Evolutionary conservation across 2,888 invertebrate species (phyloP).

Genomic region (Blera fallax): DNA sequence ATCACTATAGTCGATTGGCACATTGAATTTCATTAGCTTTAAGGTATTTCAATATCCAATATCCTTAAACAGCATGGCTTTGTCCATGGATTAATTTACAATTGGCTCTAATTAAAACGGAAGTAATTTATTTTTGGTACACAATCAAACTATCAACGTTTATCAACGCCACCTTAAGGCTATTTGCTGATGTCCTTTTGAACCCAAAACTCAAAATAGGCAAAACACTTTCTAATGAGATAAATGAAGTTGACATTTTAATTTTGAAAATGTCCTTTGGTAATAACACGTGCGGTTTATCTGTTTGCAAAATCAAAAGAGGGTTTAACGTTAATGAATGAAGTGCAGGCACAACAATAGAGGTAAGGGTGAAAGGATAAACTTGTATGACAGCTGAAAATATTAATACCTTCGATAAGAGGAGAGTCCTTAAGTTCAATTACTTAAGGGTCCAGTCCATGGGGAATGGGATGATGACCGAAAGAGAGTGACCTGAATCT

Average conservation of each 20-base stretch:
- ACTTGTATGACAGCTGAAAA: neutral
- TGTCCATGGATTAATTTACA: no score
- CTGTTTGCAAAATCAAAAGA: conserved; percentile 48
- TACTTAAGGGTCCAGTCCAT: neutral
- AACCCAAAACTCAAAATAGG: neutral
- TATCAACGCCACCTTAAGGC: neutral
- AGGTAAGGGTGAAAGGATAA: neutral
- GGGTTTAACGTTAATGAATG: conserved; percentile 38
- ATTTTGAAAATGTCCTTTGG: conserved; percentile 39
- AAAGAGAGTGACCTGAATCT: no score
- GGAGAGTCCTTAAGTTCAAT: neutral
- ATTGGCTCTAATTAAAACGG: conserved; percentile 2
- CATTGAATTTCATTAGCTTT: neutral
- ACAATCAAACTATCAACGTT: conserved; percentile 13
- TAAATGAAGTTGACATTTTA: conserved; percentile 59
- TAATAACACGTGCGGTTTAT: conserved; percentile 49
- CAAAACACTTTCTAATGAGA: neutral
- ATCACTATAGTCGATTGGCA: neutral
- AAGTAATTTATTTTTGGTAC: neutral
- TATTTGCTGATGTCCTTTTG: conserved; percentile 7
- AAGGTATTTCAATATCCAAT: neutral
- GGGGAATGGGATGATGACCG: neutral
- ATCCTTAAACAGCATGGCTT: neutral
- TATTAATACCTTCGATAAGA: neutral
- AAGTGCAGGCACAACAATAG: neutral